These are phyloP conservation scores for Lophura nycthemera DNA, from an alignment of 2,113 vertebrate genomes.

Conservation along the genomic window DNA sequence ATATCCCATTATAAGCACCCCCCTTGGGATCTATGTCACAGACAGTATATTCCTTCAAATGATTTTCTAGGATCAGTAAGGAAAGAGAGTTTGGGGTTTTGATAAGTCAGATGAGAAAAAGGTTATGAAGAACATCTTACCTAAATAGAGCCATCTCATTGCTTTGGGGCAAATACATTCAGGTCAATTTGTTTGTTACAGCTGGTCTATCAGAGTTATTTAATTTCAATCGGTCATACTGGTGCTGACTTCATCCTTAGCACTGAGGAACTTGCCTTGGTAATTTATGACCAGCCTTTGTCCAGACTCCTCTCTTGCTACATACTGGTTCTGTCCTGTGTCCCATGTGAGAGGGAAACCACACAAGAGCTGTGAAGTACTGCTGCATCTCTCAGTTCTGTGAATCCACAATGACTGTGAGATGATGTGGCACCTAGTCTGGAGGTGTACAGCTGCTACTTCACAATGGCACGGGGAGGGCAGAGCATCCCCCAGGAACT, in stretches of 20 bases:
- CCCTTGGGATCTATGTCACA: slow-evolving; percentile 7
- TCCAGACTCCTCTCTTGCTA: neutral
- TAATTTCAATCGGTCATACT: neutral
- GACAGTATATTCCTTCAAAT: neutral
- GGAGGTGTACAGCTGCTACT: neutral
- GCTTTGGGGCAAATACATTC: neutral
- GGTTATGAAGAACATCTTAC: neutral
- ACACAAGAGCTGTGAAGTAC: neutral
- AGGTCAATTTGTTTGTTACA: neutral
- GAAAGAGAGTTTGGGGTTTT: neutral
- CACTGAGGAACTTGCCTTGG: accelerated
- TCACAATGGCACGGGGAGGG: accelerated
- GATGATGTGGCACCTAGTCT: neutral
- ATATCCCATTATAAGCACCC: neutral
- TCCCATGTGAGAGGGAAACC: neutral
- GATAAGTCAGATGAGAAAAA: neutral
- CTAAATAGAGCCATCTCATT: neutral
- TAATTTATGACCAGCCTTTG: neutral
- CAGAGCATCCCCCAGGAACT: neutral
- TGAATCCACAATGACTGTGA: neutral
- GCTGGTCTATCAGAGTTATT: neutral
- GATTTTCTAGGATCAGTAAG: neutral
- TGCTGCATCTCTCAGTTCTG: neutral
- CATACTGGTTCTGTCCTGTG: neutral
- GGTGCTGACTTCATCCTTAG: neutral